Evolutionary conservation across 2,113 vertebrate genomes (phyloP).

Genomic region (Tyto alba): DNA sequence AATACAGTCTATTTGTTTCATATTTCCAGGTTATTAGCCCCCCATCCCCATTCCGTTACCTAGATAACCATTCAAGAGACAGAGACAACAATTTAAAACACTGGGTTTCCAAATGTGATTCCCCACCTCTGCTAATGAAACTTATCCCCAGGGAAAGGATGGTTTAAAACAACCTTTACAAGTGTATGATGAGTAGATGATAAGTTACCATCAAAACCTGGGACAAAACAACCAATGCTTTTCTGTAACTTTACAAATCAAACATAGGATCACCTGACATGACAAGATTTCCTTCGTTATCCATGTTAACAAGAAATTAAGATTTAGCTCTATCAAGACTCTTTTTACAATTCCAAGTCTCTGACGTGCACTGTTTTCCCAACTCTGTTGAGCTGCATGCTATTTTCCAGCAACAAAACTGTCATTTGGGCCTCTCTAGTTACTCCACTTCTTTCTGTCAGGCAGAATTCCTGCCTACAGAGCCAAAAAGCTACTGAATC

Average conservation of each 20-base stretch:
- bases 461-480: not conserved
- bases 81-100: not conserved
- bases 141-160: not conserved
- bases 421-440: not conserved
- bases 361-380: not conserved
- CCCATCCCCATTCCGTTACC: not conserved
- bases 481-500: constrained; percentile 5
- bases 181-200: not conserved
- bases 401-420: not conserved
- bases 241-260: not conserved
- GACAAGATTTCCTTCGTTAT: not conserved
- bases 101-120: not conserved
- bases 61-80: not conserved
- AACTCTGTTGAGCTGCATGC: not conserved
- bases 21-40: not conserved
- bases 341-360: not conserved
- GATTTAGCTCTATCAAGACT: not conserved
- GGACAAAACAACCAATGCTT: not conserved
- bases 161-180: not conserved
- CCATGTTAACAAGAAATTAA: not conserved
- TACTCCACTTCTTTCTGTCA: not conserved
- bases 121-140: rapidly evolving
- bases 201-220: not conserved
- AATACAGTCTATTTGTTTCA: not conserved
- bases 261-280: not conserved